Evolutionary conservation across 2,113 vertebrate species (phyloP), one percentile per base, ranked within the genome.

Genomic region (Heterochromis multidens): DNA sequence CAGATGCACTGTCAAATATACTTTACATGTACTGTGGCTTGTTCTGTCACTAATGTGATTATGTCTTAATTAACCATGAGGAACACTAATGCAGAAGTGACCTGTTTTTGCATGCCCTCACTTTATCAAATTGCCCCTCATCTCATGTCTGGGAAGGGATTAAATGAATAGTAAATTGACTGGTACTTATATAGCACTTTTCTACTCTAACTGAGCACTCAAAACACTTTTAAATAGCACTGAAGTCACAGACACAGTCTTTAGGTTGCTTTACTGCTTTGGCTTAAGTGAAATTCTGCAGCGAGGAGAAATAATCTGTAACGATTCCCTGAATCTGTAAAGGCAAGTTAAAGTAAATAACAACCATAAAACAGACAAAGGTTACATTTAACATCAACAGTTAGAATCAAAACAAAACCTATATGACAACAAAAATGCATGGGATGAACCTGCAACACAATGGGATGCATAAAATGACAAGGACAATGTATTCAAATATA

Each of bases 361-460:
- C 23, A 49, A 33, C 19, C 19, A 82, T 80, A 87, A 16, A 79
- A 62, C 27, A 14, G 60, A 37, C 23, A 23, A 58, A 27, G 9
- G 49, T 31, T 12, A 19, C 58, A 31, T 21, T 21, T n/a, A 12
- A 54, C 19, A 33, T 16, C 13, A 9, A 76, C 3, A 65, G 3
- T 29, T 35, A 79, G 40, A 83, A 70, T 14, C 52, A 79, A 46
- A 88, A 61, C 29, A 63, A 57, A 88, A 79, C 31, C 35, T 3
- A 2, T 11, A 29, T 46, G 43, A 82, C 79, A 77, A 43, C 46
- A 58, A 21, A n/a, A 88, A 49, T 83, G 81, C 63, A 85, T 56
- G 63, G 43, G 7, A 40, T 33, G 27, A 87, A 88, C 88, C 31
- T 37, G 76, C 86, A 62, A 29, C 61, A 81, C 74, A 91, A 79